Evolutionary conservation across 2,888 invertebrate species (phyloP).

Genomic region (Autographa gamma): DNA sequence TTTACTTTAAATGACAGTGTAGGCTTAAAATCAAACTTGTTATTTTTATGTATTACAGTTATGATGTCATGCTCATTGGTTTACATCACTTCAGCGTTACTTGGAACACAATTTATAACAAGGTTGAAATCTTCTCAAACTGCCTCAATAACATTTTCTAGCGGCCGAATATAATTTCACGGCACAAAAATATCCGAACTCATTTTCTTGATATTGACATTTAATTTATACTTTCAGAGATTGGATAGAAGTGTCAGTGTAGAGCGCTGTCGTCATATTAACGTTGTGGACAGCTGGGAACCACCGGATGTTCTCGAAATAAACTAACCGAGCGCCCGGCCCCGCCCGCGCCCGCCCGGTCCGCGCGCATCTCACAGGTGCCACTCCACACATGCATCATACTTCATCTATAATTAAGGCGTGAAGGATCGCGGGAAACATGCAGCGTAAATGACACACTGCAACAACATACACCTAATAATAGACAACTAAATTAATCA

Average conservation of each 20-base stretch:
- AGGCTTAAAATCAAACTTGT: too few species aligned
- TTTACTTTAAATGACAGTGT: neutral
- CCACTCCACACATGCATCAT: constrained; percentile 77
- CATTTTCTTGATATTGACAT: constrained; percentile 71
- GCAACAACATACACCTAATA: constrained; percentile 48
- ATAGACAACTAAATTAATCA: constrained; percentile 55
- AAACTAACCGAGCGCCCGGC: constrained; percentile 66
- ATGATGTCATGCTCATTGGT: too few species aligned
- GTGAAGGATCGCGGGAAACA: constrained; percentile 70
- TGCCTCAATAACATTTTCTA: neutral
- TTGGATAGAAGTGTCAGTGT: constrained; percentile 77
- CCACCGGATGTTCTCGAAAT: constrained; percentile 85
- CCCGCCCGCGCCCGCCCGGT: constrained; percentile 38
- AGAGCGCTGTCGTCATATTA: constrained; percentile 82
- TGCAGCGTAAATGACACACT: constrained; percentile 47
- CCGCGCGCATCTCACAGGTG: constrained; percentile 69
- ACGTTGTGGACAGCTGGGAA: constrained; percentile 82
- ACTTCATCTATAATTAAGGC: constrained; percentile 75
- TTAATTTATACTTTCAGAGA: constrained; percentile 79
- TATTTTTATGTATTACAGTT: too few species aligned
- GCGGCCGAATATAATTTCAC: constrained; percentile 16
- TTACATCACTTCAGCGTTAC: neutral
- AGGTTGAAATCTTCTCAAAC: neutral
- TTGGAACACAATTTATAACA: neutral
- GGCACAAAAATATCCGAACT: constrained; percentile 39